Percentiles rank a stretch among this genome's conserved stretches.
phyloP scores from a whole-genome alignment of 1,140 invertebrate species.

The Aphelenchoides avenae region DNA sequence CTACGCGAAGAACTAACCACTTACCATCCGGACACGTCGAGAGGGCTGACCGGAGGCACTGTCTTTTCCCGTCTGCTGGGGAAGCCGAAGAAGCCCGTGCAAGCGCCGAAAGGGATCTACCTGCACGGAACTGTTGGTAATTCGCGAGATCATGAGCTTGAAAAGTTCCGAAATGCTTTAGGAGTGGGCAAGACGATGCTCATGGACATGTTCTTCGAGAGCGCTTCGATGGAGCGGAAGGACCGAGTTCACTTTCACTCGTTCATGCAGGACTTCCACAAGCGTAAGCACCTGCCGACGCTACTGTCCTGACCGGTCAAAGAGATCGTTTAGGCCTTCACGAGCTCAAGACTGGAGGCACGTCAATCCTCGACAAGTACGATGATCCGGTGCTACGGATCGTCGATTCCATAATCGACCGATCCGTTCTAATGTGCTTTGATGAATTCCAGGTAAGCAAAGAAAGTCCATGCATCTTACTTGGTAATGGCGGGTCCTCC shows the following conservation, averaged over 20 bases:
- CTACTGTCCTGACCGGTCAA: conserved; percentile 9
- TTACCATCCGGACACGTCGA: conserved; percentile 32
- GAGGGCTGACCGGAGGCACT: conserved; percentile 6
- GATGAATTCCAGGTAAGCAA: conserved; percentile 90
- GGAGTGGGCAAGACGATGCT: conserved; percentile 96
- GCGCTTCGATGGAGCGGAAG: conserved; percentile 68
- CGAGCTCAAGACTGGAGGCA: conserved; percentile 46
- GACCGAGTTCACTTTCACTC: conserved; percentile 87
- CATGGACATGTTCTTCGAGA: conserved; percentile 93
- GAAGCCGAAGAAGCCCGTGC: conserved; percentile 5
- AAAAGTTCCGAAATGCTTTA: conserved; percentile 61
- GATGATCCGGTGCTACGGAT: conserved; percentile 86
- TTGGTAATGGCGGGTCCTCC: background rate
- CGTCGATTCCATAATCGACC: conserved; percentile 76
- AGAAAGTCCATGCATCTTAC: background rate
- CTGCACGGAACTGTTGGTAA: conserved; percentile 64
- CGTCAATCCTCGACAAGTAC: conserved; percentile 64
- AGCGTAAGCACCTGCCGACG: conserved; percentile 53
- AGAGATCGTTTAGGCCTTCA: conserved; percentile 61
- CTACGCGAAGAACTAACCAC: conserved; percentile 28
- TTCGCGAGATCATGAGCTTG: conserved; percentile 8
- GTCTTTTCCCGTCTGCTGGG: conserved; percentile 11
- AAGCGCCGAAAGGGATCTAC: conserved; percentile 62
- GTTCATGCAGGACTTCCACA: conserved; percentile 95
- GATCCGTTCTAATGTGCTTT: conserved; percentile 90